Evolutionary conservation across 1,140 invertebrate genomes (phyloP), one percentile per base, ranked within the genome.

Genomic region (Pseudobourletiella spinata): DNA sequence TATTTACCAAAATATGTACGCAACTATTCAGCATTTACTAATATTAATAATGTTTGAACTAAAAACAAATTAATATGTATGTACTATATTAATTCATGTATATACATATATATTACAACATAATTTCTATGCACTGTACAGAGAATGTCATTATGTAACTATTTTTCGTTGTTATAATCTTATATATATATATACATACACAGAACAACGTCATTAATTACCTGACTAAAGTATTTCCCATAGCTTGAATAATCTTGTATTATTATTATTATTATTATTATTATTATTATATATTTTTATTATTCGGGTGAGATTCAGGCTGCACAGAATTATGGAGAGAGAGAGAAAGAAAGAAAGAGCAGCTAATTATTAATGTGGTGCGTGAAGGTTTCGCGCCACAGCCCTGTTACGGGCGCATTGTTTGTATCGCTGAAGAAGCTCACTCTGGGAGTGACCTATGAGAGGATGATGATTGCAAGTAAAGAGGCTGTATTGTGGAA

Each of bases 171-270:
- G 35, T 14, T 48, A 25, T 18, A 48, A 11, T 39, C 8, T 48
- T n/a, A 48, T 18, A 48, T 48, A 25, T 48, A 25, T 18, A 20
- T 25, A 22, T 48, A n/a, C 22, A 25, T 48, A 11, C 18, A 48
- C 24, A 48, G 22, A 25, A 48, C 11, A 48, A 11, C 22, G 18
- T 48, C 8, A 25, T 18, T 22, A 48, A 11, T 48, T 48, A 48
- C 46, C 46, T 48, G 46, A 48, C 46, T 48, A 48, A 48, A 48
- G 46, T 48, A 48, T 48, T 48, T 22, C 11, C 11, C 32, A 39
- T 39, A 8, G 8, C n/a, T 39, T 39, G n/a, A 39, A 39, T 11
- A 39, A 39, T 39, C n/a, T 39, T n/a, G 32, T 11, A 39, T n/a
- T 39, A n/a, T 39, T 39, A 39, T 39, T 39, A 39, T 39, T 11